Base-by-base conservation (phyloP, 35 echinoderm and acorn worm genomes). In the Lytechinus pictus region DNA sequence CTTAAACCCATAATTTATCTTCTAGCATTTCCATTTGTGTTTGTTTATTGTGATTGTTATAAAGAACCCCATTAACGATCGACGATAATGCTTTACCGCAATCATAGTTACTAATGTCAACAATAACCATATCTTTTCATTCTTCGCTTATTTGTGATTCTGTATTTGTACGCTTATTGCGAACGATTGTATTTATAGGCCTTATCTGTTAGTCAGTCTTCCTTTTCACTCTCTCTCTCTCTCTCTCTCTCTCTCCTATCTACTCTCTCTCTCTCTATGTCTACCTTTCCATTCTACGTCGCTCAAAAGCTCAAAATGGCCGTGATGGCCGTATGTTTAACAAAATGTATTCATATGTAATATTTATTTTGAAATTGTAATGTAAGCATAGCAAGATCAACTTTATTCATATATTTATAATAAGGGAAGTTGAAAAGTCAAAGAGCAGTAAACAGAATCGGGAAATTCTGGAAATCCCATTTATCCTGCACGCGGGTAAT, bases 11-110 rank as follows among this genome's bases (percentile, higher is more conserved):
- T 79, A 19, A 79, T 79, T 79, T 79, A 79, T 79, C n/a, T 79
- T 79, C 66, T 79, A 16, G 66, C 19, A n/a, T 79, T 16, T 79
- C 66, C 66, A n/a, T 79, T 79, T 79, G 19, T 79, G 66, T 79
- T 79, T 79, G 66, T 79, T 79, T 79, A 79, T 79, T 79, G 66
- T 79, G 66, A 79, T 24, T 79, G 66, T 79, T 79, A 79, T 79
- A 79, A 79, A 24, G 66, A 16, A 79, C 24, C 66, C 66, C 66
- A 79, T 79, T 79, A 79, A 24, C 66, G 66, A 19, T 79, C 16
- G 16, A 79, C 66, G 66, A 79, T 24, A n/a, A 79, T 79, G 19
- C 66, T 79, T 79, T 24, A 79, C 66, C 66, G 66, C 66, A 4
- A n/a, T 79, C 21, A 79, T 79, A 24, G 66, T 79, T n/a, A 5